Percentiles rank a stretch among this genome's conserved stretches.
Conservation (phyloP, 1,140 invertebrate genomes). For the Ceratina calcarata region DNA sequence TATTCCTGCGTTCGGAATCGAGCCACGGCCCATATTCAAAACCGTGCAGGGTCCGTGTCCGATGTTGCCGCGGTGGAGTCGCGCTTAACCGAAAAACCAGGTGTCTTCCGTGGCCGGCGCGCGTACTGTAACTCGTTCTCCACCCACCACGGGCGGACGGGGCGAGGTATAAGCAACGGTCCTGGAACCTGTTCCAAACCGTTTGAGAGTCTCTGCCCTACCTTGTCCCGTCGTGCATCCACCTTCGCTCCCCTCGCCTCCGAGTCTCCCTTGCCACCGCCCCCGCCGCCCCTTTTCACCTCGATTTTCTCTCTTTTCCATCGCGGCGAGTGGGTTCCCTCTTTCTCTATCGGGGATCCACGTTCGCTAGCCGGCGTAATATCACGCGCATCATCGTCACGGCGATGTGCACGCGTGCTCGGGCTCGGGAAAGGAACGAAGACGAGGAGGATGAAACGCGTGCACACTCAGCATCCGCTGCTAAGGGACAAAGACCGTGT, state of each 20-base stretch:
- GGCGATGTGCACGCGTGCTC: constrained; percentile 67
- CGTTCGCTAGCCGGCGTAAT: constrained; percentile 69
- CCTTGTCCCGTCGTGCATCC: constrained; percentile 58
- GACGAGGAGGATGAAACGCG: constrained; percentile 40
- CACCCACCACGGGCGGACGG: constrained; percentile 66
- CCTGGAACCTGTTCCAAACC: constrained; percentile 72
- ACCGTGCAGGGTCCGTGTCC: constrained; percentile 47
- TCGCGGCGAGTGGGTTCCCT: not conserved
- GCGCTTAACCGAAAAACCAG: constrained; percentile 70
- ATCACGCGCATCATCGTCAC: constrained; percentile 73
- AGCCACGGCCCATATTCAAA: constrained; percentile 38
- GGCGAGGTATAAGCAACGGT: constrained; percentile 68
- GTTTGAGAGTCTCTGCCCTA: constrained; percentile 71
- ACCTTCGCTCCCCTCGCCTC: constrained; percentile 46
- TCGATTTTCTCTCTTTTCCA: constrained; percentile 26
- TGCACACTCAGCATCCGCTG: constrained; percentile 3
- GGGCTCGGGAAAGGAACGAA: constrained; percentile 15
- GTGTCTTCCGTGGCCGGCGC: constrained; percentile 70
- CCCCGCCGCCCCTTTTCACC: constrained; percentile 37
- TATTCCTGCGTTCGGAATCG: not conserved
- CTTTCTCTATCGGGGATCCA: constrained; percentile 42
- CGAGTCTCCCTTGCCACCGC: constrained; percentile 29
- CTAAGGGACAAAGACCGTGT: not conserved
- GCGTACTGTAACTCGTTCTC: constrained; percentile 72
- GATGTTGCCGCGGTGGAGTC: constrained; percentile 66